These are phyloP conservation scores for Alfaro cultratus DNA, from an alignment of 2,797 vertebrate genomes.

Conservation along the genomic window DNA sequence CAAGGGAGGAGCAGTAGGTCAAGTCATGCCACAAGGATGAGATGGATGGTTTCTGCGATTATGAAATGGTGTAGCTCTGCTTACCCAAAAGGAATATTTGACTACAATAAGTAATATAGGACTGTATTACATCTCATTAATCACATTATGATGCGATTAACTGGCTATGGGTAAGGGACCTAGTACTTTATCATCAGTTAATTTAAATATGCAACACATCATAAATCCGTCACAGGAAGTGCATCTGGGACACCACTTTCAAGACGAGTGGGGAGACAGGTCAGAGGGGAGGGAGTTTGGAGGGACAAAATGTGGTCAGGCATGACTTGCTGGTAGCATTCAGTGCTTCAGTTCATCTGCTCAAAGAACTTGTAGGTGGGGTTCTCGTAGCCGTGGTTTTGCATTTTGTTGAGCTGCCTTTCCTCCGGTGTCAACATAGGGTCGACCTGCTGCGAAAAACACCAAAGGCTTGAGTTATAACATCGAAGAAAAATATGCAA, in stretches of 20 bases:
- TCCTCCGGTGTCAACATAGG: constrained; percentile 97
- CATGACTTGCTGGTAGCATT: constrained; percentile 63
- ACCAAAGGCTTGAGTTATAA: constrained; percentile 34
- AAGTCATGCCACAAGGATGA: constrained; percentile 72
- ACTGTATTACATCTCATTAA: constrained; percentile 56
- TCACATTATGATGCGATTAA: constrained; percentile 63
- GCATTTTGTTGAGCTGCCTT: constrained; percentile 92
- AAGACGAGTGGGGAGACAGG: constrained; percentile 16
- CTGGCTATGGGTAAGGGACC: constrained; percentile 42
- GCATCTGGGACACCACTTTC: constrained; percentile 52
- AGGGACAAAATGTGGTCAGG: constrained; percentile 59
- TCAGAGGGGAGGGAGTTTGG: neutral
- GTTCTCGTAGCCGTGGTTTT: constrained; percentile 98
- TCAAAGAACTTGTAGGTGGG: constrained; percentile 99
- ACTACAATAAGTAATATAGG: constrained; percentile 46
- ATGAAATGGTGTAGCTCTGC: constrained; percentile 54
- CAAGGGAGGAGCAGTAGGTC: constrained; percentile 58
- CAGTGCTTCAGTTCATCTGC: constrained; percentile 90
- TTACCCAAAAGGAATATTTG: constrained; percentile 44
- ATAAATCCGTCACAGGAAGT: constrained; percentile 63
- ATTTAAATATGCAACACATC: constrained; percentile 61
- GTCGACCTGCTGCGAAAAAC: constrained; percentile 88
- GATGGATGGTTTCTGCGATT: constrained; percentile 46
- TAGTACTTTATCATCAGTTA: constrained; percentile 66
- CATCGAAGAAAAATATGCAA: neutral